A percentile compares a stretch with the other conserved stretches of the same genome.
Conservation (phyloP, 2,113 vertebrate species). For the Empidonax traillii region DNA sequence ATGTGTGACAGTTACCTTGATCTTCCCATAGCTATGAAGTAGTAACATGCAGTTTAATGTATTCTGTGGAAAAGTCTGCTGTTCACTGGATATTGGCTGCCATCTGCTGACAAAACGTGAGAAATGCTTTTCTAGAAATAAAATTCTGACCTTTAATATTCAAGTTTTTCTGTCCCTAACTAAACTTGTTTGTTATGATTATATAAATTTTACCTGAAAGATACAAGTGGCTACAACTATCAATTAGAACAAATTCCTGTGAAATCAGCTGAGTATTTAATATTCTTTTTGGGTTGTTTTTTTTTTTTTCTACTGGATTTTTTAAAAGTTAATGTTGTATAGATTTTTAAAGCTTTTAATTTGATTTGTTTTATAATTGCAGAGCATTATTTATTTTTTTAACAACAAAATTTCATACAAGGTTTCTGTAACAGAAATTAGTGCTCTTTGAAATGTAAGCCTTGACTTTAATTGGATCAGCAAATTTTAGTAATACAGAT, state of each 20-base stretch:
- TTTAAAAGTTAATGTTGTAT: not conserved
- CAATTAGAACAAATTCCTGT: not conserved
- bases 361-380: not conserved
- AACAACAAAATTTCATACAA: not conserved
- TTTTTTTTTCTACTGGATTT: not conserved
- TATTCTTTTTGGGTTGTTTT: rapidly evolving
- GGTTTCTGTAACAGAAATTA: not conserved
- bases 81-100: constrained; percentile 40
- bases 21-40: not conserved
- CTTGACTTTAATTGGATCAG: not conserved
- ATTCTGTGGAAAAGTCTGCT: not conserved
- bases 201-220: not conserved
- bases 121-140: not conserved
- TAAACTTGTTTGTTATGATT: not conserved
- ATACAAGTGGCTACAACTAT: not conserved
- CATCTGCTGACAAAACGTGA: constrained; percentile 9
- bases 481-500: not conserved
- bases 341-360: not conserved
- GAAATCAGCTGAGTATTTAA: not conserved
- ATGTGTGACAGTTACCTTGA: not conserved
- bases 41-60: not conserved
- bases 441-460: not conserved
- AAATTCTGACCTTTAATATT: not conserved
- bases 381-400: not conserved
- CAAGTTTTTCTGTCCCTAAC: rapidly evolving